Percentiles rank a stretch among this genome's conserved stretches.
Evolutionary conservation across 1,140 invertebrate genomes (phyloP).

Genomic region (Sitodiplosis mosellana): DNA sequence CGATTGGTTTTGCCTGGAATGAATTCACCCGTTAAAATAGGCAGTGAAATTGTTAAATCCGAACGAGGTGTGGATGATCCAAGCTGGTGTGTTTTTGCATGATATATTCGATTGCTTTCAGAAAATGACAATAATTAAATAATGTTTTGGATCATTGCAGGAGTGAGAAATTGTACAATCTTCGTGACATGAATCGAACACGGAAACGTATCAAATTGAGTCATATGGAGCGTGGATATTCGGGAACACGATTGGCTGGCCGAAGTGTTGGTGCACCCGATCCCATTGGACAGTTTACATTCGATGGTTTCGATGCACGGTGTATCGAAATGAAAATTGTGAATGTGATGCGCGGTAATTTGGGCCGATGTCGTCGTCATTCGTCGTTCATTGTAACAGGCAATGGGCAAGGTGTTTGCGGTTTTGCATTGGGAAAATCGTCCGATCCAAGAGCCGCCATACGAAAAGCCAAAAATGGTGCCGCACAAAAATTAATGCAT

Average conservation of each 20-base stretch:
- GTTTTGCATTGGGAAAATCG: slow-evolving; percentile 57
- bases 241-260: slow-evolving; percentile 61
- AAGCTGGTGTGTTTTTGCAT: slow-evolving; percentile 28
- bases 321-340: slow-evolving; percentile 63
- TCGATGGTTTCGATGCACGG: slow-evolving; percentile 74
- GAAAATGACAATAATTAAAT: too few relatives aligned
- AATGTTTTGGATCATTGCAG: slow-evolving; percentile 12
- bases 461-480: slow-evolving; percentile 63
- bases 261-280: slow-evolving; percentile 74
- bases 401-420: slow-evolving; percentile 73
- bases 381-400: slow-evolving; percentile 49
- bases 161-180: slow-evolving; percentile 45
- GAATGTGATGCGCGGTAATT: slow-evolving; percentile 60
- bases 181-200: slow-evolving; percentile 44
- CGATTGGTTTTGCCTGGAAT: slow-evolving; percentile 87
- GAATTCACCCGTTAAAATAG: slow-evolving; percentile 60
- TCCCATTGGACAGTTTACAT: slow-evolving; percentile 55
- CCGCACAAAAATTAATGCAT: slow-evolving; percentile 69
- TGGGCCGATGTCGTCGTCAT: slow-evolving; percentile 43
- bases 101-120: too few relatives aligned
- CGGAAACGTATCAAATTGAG: slow-evolving; percentile 37
- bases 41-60: slow-evolving; percentile 51
- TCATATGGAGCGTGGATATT: slow-evolving; percentile 79
- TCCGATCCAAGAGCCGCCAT: slow-evolving; percentile 42
- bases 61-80: slow-evolving; percentile 49